Conservation (phyloP, 2,888 invertebrate genomes). For the Tachina lurida region DNA sequence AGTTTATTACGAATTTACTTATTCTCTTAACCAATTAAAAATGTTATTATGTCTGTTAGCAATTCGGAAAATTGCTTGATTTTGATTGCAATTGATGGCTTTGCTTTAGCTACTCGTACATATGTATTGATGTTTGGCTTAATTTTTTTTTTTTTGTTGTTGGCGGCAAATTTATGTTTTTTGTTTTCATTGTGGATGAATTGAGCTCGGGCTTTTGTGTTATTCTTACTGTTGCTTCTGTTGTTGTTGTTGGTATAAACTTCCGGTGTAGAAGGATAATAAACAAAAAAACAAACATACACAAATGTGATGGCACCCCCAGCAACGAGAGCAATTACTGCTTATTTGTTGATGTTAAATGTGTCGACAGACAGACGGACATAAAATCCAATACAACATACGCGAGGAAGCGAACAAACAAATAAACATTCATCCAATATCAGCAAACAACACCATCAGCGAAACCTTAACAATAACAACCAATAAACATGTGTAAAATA, state of each 20-base stretch:
- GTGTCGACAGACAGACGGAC: slow-evolving; percentile 42
- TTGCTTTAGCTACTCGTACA: slow-evolving; percentile 18
- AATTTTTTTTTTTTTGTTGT: slow-evolving; percentile 21
- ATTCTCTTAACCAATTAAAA: slow-evolving; percentile 26
- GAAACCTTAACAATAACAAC: slow-evolving; percentile 43
- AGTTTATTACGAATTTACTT: neutral
- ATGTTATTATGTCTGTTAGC: neutral
- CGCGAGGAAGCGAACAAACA: slow-evolving; percentile 44
- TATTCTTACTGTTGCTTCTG: slow-evolving; percentile 34
- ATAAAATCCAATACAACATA: slow-evolving; percentile 52
- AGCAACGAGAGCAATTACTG: slow-evolving; percentile 67
- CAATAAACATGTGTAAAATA: slow-evolving; percentile 36
- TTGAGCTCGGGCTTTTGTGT: slow-evolving; percentile 21
- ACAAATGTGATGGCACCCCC: slow-evolving; percentile 72
- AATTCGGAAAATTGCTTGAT: neutral
- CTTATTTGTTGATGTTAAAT: slow-evolving; percentile 65
- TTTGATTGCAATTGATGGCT: slow-evolving; percentile 15
- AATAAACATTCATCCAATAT: slow-evolving; percentile 20
- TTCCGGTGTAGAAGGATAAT: slow-evolving; percentile 75
- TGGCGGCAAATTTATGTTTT: slow-evolving; percentile 39
- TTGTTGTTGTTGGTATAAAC: slow-evolving; percentile 67
- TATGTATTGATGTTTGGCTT: neutral
- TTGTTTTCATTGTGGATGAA: slow-evolving; percentile 33
- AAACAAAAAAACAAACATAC: slow-evolving; percentile 61
- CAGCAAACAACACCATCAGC: slow-evolving; percentile 29